phyloP scores from a whole-genome alignment of 2,888 invertebrate species.

The Hemithea aestivaria region DNA sequence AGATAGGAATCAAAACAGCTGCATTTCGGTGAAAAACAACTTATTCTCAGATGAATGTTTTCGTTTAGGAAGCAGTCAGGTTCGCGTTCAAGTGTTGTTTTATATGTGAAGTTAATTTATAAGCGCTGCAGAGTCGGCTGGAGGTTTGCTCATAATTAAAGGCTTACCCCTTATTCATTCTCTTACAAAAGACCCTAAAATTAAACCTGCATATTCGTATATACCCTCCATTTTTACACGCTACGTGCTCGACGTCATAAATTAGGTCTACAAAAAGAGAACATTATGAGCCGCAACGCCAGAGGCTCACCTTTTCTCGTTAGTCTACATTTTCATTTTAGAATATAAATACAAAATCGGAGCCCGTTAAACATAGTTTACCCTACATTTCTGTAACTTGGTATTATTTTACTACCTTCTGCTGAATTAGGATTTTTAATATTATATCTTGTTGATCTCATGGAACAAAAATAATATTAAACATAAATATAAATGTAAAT shows the following conservation, averaged over 20 bases:
- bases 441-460: too few relatives aligned
- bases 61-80: slow-evolving; percentile 30
- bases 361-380: slow-evolving; percentile 26
- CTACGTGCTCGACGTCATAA: slow-evolving; percentile 61
- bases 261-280: slow-evolving; percentile 65
- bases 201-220: slow-evolving; percentile 67
- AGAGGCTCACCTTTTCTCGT: slow-evolving; percentile 56
- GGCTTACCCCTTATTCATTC: slow-evolving; percentile 62
- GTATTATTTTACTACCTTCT: too few relatives aligned
- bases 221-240: slow-evolving; percentile 58
- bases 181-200: slow-evolving; percentile 61
- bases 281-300: slow-evolving; percentile 55
- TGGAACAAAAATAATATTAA: too few relatives aligned
- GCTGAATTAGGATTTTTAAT: too few relatives aligned
- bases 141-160: slow-evolving; percentile 62
- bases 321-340: slow-evolving; percentile 48
- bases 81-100: slow-evolving; percentile 43
- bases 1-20: slow-evolving; percentile 32
- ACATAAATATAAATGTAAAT: too few relatives aligned
- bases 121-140: slow-evolving; percentile 38
- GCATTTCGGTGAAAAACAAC: slow-evolving; percentile 29
- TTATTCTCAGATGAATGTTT: slow-evolving; percentile 29
- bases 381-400: background rate
- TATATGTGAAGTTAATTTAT: slow-evolving; percentile 50
- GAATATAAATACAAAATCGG: slow-evolving; percentile 43